Evolutionary conservation across 2,113 vertebrate genomes (phyloP), one percentile per base, ranked within the genome.

Genomic region (Steatornis caripensis): DNA sequence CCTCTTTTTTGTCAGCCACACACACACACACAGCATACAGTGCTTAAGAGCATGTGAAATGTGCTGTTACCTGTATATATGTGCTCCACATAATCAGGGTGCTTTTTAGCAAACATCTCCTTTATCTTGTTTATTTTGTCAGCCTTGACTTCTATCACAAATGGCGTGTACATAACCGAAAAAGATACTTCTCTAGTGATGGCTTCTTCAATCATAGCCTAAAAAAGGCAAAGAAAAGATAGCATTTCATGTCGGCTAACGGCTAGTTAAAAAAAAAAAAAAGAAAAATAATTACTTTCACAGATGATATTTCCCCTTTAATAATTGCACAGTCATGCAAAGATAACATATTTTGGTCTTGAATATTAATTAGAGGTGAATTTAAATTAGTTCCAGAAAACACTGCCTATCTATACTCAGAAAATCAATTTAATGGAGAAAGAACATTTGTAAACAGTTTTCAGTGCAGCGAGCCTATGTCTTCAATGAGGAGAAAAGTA

Each of bases 371-470:
- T 98, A 97, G 95, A 93, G 72, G 85, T 51, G 94, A 98, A 97
- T 97, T 98, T 90, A 98, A 98, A 98, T 98, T 98, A 98, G 96
- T 98, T 98, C 95, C 97, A 96, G 97, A 97, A 97, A 97, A 96
- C 96, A 97, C 64, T 96, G 94, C 43, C 97, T 97, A 91, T 97
- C 97, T 97, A 82, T 89, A 93, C 91, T 97, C 94, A 97, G 97
- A 96, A 98, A 98, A 97, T 95, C 94, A 98, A 97, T 98, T 98
- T 97, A 96, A 97, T 96, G 90, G 93, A 86, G 95, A 96, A 97
- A 94, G 95, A 96, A 96, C 97, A 97, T 98, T 97, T 97, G 91
- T 97, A 98, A 98, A 98, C 89, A 98, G 91, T 89, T 90, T 93
- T 95, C 85, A 95, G 71, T 88, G 95, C 95, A 87, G 61, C 9